A percentile compares a stretch with the other conserved stretches of the same genome.
Conservation (phyloP, 2,113 vertebrate genomes). For the Arothron firmamentum region DNA sequence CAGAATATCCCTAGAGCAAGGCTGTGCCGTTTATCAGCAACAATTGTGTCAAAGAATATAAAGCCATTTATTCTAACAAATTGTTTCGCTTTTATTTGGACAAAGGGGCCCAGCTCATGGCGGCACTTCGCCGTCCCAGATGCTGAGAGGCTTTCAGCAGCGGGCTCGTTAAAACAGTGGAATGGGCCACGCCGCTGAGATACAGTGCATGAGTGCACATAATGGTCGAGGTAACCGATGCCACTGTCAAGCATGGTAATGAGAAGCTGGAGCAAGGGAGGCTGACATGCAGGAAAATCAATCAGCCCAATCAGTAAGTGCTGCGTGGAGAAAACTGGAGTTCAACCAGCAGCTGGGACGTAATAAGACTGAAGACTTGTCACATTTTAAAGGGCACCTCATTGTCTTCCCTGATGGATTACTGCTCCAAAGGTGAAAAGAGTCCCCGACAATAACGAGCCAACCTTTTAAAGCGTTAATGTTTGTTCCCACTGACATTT, state of each 20-base stretch:
- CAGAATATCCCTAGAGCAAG: constrained; percentile 11
- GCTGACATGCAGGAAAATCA: constrained; percentile 14
- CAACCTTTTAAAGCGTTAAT: not conserved
- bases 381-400: constrained; percentile 38
- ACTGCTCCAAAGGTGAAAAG: constrained; percentile 1
- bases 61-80: constrained; percentile 16
- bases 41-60: constrained; percentile 13
- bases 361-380: constrained; percentile 23
- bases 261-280: constrained; percentile 2
- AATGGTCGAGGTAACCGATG: not conserved
- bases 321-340: constrained; percentile 2
- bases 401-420: constrained; percentile 38
- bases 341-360: constrained; percentile 12
- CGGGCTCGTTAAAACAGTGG: not conserved
- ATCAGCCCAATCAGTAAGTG: constrained; percentile 9
- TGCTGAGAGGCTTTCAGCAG: not conserved
- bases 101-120: not conserved
- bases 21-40: constrained; percentile 1
- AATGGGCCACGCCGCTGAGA: not conserved
- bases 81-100: not conserved
- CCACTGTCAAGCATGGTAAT: constrained; percentile 5
- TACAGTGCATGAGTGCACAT: not conserved
- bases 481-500: not conserved
- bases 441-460: constrained; percentile 5
- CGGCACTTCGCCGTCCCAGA: constrained; percentile 1